Evolutionary conservation across 2,888 invertebrate genomes (phyloP), one percentile per base, ranked within the genome.

Genomic region (Tetragonisca angustula): DNA sequence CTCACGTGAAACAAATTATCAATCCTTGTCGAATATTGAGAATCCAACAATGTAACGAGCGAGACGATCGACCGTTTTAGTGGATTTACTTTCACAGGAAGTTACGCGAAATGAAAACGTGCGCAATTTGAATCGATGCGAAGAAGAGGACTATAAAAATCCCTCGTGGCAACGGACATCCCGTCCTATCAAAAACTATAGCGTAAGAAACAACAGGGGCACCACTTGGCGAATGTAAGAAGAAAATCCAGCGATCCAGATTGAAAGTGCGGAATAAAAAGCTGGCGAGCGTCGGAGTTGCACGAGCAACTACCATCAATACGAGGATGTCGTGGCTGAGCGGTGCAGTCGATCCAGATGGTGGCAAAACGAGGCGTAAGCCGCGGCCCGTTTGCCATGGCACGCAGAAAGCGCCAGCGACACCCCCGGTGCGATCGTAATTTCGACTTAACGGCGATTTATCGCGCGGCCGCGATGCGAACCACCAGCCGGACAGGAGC

Each of bases 371-470:
- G 88, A 78, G 89, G 90, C 89, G 91, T 93, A 93, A 94, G 92
- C 92, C 88, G 76, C 85, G 84, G 85, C 83, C 81, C 85, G 89
- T 84, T 90, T 93, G 93, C 93, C 82, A 68, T 84, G 91, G 91
- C 93, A 93, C 93, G 93, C 91, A 90, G 91, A 81, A 73, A 80
- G n/a, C 86, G 88, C 87, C 75, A 89, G 87, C 88, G 87, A 85
- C 84, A 83, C 78, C 84, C 85, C 89, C 87, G 9, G 92, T 90
- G 87, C 91, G 91, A 93, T 92, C 91, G 92, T 93, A 93, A 93
- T 93, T 93, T 93, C 91, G 91, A 92, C 93, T 93, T 93, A 93
- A 91, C 92, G 88, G 91, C 93, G 91, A 93, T 93, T 93, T 93
- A 93, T 93, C 91, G 91, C 85, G 82, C 83, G 65, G 9, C 64